These are phyloP conservation scores for Miniopterus natalensis DNA, from an alignment of 2,113 vertebrate species.

Conservation along the genomic window DNA sequence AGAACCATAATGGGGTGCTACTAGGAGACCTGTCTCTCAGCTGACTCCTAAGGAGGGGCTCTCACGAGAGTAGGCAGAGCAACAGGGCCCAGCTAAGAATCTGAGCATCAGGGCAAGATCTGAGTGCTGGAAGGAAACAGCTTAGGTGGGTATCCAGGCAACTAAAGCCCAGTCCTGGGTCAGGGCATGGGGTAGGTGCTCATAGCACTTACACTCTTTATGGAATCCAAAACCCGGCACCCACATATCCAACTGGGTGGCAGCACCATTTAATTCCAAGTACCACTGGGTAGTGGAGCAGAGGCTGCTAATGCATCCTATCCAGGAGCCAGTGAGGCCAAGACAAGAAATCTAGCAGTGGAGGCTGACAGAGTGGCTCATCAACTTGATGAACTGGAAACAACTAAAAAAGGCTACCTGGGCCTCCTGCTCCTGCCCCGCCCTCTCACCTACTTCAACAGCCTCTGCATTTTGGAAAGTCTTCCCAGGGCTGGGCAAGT, in stretches of 20 bases:
- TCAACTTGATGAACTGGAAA: neutral
- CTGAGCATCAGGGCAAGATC: neutral
- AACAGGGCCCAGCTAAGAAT: neutral
- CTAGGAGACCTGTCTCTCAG: neutral
- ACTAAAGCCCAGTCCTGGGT: neutral
- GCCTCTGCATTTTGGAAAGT: neutral
- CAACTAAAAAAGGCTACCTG: neutral
- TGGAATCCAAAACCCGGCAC: neutral
- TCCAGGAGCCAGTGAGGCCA: neutral
- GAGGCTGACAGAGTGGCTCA: neutral
- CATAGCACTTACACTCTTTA: neutral
- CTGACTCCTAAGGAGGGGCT: neutral
- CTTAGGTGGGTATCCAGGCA: neutral
- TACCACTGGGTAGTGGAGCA: neutral
- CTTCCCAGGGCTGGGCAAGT: neutral
- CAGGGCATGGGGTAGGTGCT: neutral
- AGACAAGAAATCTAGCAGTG: neutral
- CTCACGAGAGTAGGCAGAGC: constrained; percentile 1
- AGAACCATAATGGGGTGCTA: neutral
- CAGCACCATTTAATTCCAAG: constrained; percentile 22
- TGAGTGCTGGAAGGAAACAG: neutral
- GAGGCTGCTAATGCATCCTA: neutral
- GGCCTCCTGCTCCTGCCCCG: neutral
- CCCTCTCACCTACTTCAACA: neutral
- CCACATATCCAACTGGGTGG: neutral